These are phyloP conservation scores for Fulica atra DNA, from an alignment of 2,113 vertebrate species.

Conservation along the genomic window DNA sequence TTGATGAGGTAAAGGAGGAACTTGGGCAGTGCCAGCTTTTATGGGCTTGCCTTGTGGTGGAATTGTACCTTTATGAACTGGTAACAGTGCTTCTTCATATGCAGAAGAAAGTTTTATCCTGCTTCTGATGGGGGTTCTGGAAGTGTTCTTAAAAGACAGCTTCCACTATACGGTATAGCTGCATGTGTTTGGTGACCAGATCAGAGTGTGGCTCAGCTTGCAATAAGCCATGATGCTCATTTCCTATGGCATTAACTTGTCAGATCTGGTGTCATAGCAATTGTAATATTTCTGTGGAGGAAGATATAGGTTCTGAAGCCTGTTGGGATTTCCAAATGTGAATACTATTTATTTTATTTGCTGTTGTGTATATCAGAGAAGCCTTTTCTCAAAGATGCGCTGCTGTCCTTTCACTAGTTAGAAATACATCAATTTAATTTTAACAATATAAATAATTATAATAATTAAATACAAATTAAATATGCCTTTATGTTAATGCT, in stretches of 20 bases:
- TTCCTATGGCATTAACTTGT: background rate
- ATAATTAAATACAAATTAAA: background rate
- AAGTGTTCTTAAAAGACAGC: background rate
- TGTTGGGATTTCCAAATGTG: background rate
- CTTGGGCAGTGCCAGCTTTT: background rate
- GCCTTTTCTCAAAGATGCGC: background rate
- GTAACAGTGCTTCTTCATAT: background rate
- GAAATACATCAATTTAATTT: too few species aligned
- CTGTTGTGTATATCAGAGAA: background rate
- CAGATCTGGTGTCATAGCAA: background rate
- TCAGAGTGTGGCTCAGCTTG: background rate
- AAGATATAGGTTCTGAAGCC: background rate
- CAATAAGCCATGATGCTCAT: background rate
- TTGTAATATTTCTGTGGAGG: background rate
- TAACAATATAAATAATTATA: too few species aligned
- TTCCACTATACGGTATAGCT: background rate
- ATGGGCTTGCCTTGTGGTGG: background rate
- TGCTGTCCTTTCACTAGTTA: background rate
- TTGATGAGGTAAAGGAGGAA: background rate
- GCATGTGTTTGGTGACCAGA: background rate
- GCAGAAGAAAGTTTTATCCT: background rate
- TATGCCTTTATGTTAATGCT: background rate
- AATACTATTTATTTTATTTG: background rate
- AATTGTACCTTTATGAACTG: background rate
- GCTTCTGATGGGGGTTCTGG: background rate